These are phyloP conservation scores for Misgurnus mizolepis DNA, from an alignment of 2,113 vertebrate species.

Conservation along the genomic window DNA sequence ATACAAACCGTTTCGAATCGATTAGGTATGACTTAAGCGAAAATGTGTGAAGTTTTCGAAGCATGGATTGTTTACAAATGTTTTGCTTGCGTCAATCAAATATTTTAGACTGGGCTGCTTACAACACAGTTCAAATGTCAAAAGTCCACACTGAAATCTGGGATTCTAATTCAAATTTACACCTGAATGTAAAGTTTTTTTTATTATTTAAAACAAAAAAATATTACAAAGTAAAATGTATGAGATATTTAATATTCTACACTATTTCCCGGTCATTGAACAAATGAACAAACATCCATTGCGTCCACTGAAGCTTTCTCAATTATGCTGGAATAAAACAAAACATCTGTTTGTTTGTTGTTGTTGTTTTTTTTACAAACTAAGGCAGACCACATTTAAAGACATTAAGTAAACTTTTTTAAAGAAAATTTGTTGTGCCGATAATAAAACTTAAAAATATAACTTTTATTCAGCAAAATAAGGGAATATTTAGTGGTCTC, in stretches of 20 bases:
- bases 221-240: too few species aligned
- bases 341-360: too few species aligned
- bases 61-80: constrained; percentile 15
- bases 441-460: neutral
- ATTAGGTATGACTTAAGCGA: constrained; percentile 8
- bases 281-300: neutral
- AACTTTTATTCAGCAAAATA: neutral
- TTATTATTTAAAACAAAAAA: too few species aligned
- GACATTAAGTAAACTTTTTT: neutral
- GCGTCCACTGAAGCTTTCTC: neutral
- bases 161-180: neutral
- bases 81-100: neutral
- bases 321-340: neutral
- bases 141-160: neutral
- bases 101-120: neutral
- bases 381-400: neutral
- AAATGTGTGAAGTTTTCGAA: constrained; percentile 21
- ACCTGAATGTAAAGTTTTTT: neutral
- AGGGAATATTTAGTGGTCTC: neutral
- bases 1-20: constrained; percentile 34
- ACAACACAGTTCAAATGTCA: neutral
- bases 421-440: neutral
- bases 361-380: too few species aligned
- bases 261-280: neutral
- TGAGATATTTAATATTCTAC: neutral